These are phyloP conservation scores for Ellobium chinense DNA, from an alignment of 2,888 invertebrate species.

Conservation along the genomic window DNA sequence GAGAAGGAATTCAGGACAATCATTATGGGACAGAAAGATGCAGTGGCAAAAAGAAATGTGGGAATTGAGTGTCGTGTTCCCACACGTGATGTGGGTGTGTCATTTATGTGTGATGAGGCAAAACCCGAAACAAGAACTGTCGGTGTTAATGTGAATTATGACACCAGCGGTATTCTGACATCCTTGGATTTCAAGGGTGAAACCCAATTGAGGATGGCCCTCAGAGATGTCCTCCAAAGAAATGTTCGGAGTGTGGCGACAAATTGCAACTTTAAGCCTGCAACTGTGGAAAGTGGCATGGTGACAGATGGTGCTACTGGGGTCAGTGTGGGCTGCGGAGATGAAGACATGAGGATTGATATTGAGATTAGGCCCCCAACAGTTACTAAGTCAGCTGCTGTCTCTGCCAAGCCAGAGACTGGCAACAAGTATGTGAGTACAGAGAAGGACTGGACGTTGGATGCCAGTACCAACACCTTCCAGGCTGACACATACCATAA, in stretches of 20 bases:
- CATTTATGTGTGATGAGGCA: slow-evolving; percentile 72
- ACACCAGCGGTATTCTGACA: slow-evolving; percentile 62
- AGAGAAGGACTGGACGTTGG: slow-evolving; percentile 69
- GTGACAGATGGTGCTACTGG: slow-evolving; percentile 19
- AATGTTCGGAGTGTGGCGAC: slow-evolving; percentile 71
- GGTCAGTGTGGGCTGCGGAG: slow-evolving; percentile 70
- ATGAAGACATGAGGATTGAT: slow-evolving; percentile 67
- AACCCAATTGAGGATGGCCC: slow-evolving; percentile 65
- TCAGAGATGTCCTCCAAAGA: slow-evolving; percentile 71
- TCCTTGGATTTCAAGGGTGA: slow-evolving; percentile 70
- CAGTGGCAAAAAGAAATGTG: slow-evolving; percentile 70
- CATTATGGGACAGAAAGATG: slow-evolving; percentile 65
- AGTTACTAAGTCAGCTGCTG: slow-evolving; percentile 65
- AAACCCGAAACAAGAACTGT: slow-evolving; percentile 71
- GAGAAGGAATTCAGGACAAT: slow-evolving; percentile 78
- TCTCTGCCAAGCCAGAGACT: slow-evolving; percentile 66
- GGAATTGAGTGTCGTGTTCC: slow-evolving; percentile 71
- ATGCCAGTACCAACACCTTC: slow-evolving; percentile 68
- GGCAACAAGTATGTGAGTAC: slow-evolving; percentile 62
- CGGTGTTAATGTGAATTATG: slow-evolving; percentile 71
- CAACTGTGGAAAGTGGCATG: slow-evolving; percentile 55
- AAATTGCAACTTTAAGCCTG: slow-evolving; percentile 64
- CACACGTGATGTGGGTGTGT: slow-evolving; percentile 77
- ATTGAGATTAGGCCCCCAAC: slow-evolving; percentile 69
- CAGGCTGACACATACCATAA: slow-evolving; percentile 58